Evolutionary conservation across 1,140 invertebrate genomes (phyloP).

Genomic region (Cepaea nemoralis): DNA sequence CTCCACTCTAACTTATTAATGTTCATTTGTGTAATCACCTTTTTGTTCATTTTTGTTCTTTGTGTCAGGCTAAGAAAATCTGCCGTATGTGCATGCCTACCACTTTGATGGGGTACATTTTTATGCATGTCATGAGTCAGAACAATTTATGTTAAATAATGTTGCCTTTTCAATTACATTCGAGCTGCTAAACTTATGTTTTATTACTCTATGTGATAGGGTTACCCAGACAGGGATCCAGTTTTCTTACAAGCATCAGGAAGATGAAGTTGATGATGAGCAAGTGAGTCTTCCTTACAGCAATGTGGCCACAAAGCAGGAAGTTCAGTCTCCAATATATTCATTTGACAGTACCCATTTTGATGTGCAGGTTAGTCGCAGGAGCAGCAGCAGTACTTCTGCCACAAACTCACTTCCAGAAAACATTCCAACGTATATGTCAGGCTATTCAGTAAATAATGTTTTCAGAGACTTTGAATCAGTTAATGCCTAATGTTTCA

Average conservation of each 20-base stretch:
- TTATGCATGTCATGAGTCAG: too few species aligned
- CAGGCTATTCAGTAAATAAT: conserved; percentile 7
- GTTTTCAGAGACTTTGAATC: not conserved
- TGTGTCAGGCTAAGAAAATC: too few species aligned
- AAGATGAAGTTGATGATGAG: conserved; percentile 84
- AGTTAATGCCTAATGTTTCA: not conserved
- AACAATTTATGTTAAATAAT: too few species aligned
- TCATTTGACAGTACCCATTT: conserved; percentile 37
- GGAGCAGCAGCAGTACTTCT: not conserved
- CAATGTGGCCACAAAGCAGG: not conserved
- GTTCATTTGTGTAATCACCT: too few species aligned
- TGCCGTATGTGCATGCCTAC: too few species aligned
- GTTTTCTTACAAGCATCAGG: conserved; percentile 87
- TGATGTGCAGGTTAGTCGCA: conserved; percentile 17
- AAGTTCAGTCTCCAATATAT: conserved; percentile 18
- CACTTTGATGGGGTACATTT: too few species aligned
- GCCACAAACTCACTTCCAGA: not conserved
- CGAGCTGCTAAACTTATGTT: too few species aligned
- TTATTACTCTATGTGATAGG: too few species aligned
- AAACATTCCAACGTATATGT: not conserved
- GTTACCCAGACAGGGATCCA: conserved; percentile 82
- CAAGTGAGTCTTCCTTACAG: conserved; percentile 82
- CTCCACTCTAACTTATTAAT: too few species aligned
- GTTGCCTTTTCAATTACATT: too few species aligned
- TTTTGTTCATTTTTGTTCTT: too few species aligned